Base-by-base conservation (phyloP, 2,797 vertebrate species). In the Gymnodraco acuticeps region DNA sequence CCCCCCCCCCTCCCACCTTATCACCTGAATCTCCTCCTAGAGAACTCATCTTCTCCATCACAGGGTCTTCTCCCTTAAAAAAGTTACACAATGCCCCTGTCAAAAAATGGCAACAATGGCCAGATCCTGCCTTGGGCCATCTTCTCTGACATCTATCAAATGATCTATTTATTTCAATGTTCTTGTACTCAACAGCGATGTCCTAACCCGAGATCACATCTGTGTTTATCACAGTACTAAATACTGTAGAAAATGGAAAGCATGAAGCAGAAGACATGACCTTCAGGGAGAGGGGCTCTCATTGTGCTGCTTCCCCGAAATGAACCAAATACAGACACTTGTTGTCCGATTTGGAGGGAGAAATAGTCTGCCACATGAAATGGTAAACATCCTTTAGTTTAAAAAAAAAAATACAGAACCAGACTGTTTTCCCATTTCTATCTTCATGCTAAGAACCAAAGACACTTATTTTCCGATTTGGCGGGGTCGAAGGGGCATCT, bases 171-270 rank as follows among this genome's bases (percentile, higher is more conserved):
- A 58, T 56, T 55, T 70, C 38, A 60, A 33, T 6, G 8, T 61
- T 64, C 67, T 73, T 78, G 70, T 75, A 66, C 73, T 48, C 42
- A 10, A n/a, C 78, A 70, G 46, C 72, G 52, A 64, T 81, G 84
- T 81, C 84, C 66, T 81, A 83, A 61, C 80, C 33, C 6, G 33
- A 5, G 58, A 48, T 82, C 70, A 74, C 64, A 71, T 78, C 68
- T 82, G 76, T 81, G 88, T 90, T 86, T 77, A 80, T 85, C 71
- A 80, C 81, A 88, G 81, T 79, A 77, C 81, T 50, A 69, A 73
- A 82, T 66, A 67, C 63, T 53, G 73, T 67, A 77, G 73, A 64
- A 74, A 33, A 71, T 73, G 64, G 75, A 84, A 69, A 54, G 71
- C 66, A 73, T 83, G 64, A 79, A 75, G 79, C 53, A 63, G 23